Evolutionary conservation across 1,140 invertebrate genomes (phyloP), one percentile per base, ranked within the genome.

Genomic region (Drosophila lacertosa): DNA sequence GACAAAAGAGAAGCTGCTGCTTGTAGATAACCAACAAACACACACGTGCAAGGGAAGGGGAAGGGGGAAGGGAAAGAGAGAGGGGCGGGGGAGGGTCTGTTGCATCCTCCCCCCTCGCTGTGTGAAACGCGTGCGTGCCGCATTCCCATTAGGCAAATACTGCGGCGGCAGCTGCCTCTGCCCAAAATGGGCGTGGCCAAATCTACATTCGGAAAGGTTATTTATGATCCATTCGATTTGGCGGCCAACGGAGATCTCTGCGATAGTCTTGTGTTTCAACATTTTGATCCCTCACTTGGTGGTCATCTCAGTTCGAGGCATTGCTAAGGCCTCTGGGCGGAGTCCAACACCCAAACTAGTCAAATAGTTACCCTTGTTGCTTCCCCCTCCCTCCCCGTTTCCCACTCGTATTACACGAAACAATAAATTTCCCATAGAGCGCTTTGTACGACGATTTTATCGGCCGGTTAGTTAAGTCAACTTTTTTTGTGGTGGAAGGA

Each of bases 331-430:
- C 48, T 51, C 48, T 37, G 45, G 22, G 33, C 26, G 66, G 48
- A 11, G 16, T 45, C 16, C 29, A n/a, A n/a, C 26, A 53, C 50
- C 50, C 18, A 42, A 42, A 60, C n/a, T n/a, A 83, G 79, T 80
- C 72, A 63, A 66, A 60, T 66, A 67, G 81, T 74, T 68, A 84
- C 80, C 80, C 80, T 69, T 62, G 67, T 70, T 58, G 57, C 60
- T 71, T 66, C 54, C 32, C 15, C 39, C 29, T 48, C 42, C 2
- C 16, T 42, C 39, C 9, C 15, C 9, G 10, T 51, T 20, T 39
- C 22, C 26, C 22, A 39, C 42, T 75, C 63, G 35, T 54, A 63
- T 63, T 73, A 63, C 65, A 73, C 40, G 58, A 69, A 59, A 69
- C 74, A 48, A 64, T 76, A 74, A 74, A 69, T 69, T 75, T 71